Conservation (phyloP, 1,140 invertebrate species). For the Centruroides vittatus region DNA sequence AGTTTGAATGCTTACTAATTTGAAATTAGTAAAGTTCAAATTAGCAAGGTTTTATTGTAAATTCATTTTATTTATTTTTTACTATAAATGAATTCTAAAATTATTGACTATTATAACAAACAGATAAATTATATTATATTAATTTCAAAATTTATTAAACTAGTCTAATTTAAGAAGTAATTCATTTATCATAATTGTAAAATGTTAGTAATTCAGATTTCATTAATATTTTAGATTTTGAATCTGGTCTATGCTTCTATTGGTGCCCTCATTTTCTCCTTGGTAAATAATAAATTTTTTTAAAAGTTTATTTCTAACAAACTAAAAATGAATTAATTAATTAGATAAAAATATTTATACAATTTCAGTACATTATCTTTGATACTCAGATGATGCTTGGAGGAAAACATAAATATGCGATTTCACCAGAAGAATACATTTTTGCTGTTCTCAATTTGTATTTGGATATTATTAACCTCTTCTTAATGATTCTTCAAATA, state of each 20-base stretch:
- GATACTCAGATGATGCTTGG: slow-evolving; percentile 92
- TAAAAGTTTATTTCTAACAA: background rate
- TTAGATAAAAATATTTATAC: slow-evolving; percentile 9
- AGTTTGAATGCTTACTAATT: no score
- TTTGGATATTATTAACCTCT: slow-evolving; percentile 73
- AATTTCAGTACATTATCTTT: slow-evolving; percentile 55
- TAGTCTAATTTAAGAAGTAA: no score
- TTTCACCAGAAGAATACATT: slow-evolving; percentile 61
- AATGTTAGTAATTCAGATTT: no score
- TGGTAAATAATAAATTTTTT: slow-evolving; percentile 30
- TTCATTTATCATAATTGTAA: no score
- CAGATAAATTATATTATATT: no score
- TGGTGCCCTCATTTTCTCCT: slow-evolving; percentile 63
- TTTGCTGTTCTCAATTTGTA: slow-evolving; percentile 68
- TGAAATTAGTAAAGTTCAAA: no score
- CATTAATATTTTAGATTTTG: slow-evolving; percentile 26
- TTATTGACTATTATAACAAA: no score
- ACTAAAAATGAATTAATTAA: background rate
- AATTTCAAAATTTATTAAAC: no score
- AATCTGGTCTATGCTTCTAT: slow-evolving; percentile 60
- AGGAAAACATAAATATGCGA: slow-evolving; percentile 28
- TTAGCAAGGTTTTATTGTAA: background rate
- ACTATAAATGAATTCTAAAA: no score
- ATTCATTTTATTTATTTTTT: no score
- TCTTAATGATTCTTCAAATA: slow-evolving; percentile 62